Percentiles rank a stretch among this genome's conserved stretches.
phyloP scores from a whole-genome alignment of 2,797 vertebrate genomes.

The Amniataba percoides region DNA sequence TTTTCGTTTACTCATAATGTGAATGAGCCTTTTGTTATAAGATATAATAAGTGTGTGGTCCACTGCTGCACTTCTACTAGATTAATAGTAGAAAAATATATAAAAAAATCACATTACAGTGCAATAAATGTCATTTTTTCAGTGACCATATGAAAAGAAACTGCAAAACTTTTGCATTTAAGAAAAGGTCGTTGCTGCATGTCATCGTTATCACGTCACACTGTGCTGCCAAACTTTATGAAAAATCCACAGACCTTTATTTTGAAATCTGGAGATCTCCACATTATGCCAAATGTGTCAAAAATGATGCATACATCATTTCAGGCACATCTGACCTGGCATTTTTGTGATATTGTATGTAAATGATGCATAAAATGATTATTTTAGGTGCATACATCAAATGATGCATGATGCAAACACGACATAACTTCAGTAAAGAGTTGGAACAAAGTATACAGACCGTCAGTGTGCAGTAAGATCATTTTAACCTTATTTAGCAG shows the following conservation, averaged over 20 bases:
- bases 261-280: not conserved
- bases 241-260: not conserved
- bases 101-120: not conserved
- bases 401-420: not conserved
- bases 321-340: no score
- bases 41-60: not conserved
- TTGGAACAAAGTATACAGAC: conserved; percentile 5
- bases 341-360: no score
- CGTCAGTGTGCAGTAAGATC: not conserved
- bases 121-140: not conserved
- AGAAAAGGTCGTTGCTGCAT: not conserved
- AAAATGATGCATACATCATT: not conserved
- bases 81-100: not conserved
- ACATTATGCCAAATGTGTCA: not conserved
- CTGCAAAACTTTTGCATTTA: not conserved
- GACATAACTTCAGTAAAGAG: conserved; percentile 1
- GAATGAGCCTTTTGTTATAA: not conserved
- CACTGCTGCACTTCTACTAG: no score
- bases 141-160: not conserved
- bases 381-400: no score
- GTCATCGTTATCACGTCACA: not conserved
- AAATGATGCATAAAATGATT: not conserved
- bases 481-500: conserved; percentile 5
- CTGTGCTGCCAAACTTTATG: not conserved
- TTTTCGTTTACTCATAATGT: not conserved